phyloP scores from a whole-genome alignment of 2,888 invertebrate species.

The Liodrosophila aerea region DNA sequence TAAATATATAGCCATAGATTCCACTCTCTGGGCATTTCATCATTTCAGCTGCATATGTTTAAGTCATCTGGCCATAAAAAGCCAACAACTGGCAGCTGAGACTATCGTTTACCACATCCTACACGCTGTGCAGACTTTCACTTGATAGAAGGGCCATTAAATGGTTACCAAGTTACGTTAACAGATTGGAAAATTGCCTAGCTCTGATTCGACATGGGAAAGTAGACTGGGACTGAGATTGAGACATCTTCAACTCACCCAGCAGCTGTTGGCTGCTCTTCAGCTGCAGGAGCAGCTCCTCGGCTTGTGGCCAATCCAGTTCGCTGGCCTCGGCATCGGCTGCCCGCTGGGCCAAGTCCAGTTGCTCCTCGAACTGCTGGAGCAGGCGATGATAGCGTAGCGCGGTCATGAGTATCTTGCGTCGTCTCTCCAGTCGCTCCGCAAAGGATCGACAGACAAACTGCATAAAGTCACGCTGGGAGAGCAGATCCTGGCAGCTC shows the following conservation, averaged over 20 bases:
- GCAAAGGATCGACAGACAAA: conserved; percentile 91
- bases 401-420: conserved; percentile 89
- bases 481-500: conserved; percentile 86
- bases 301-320: conserved; percentile 82
- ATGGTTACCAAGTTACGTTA: too few species aligned
- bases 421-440: conserved; percentile 87
- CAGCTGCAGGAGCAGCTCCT: conserved; percentile 84
- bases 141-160: not conserved
- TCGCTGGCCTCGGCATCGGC: conserved; percentile 54
- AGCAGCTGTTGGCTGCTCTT: conserved; percentile 85
- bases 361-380: conserved; percentile 87
- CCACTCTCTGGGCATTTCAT: too few species aligned
- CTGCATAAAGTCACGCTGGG: conserved; percentile 91
- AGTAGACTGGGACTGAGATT: too few species aligned
- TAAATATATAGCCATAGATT: too few species aligned
- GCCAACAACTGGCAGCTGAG: too few species aligned
- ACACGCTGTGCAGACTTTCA: not conserved
- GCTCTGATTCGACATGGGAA: too few species aligned
- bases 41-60: too few species aligned
- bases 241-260: conserved; percentile 83
- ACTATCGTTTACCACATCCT: too few species aligned
- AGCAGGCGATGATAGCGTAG: conserved; percentile 89
- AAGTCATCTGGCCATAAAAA: too few species aligned
- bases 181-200: too few species aligned
- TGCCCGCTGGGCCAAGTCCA: conserved; percentile 83